These are phyloP conservation scores for Nymphicus hollandicus DNA, from an alignment of 2,113 vertebrate species.

Conservation along the genomic window DNA sequence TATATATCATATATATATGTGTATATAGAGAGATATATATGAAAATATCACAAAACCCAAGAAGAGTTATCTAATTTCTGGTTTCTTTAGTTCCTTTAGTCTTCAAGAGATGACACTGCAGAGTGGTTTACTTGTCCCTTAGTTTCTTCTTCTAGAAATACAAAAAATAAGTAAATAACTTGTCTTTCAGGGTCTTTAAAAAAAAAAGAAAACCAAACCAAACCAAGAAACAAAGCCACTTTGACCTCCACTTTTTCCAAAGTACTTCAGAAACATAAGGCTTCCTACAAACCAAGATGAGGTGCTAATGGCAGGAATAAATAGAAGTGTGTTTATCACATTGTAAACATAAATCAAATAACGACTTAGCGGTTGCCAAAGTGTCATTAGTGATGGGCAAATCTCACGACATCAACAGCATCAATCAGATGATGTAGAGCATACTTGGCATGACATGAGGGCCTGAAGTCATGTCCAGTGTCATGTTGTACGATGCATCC, in stretches of 20 bases:
- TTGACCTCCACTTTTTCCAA: not conserved
- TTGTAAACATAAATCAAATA: not conserved
- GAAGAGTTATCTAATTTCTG: not conserved
- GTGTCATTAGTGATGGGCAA: not conserved
- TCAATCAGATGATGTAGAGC: rapidly evolving
- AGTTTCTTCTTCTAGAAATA: not conserved
- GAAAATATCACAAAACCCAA: not conserved
- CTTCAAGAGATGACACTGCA: not conserved
- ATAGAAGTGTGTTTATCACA: not conserved
- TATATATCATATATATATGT: not conserved
- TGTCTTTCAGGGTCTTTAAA: not conserved
- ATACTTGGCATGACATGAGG: rapidly evolving
- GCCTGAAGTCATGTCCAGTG: rapidly evolving
- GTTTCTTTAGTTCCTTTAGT: not conserved
- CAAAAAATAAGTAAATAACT: not conserved
- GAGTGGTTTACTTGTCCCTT: not conserved
- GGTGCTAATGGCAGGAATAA: not conserved
- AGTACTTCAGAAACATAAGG: not conserved
- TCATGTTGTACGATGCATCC: rapidly evolving
- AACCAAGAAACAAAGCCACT: not conserved
- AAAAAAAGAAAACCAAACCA: not conserved
- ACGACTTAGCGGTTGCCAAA: not conserved
- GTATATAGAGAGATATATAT: no score
- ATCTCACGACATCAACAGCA: not conserved
- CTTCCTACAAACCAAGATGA: not conserved